A percentile compares a stretch with the other conserved stretches of the same genome.
Evolutionary conservation across 2,113 vertebrate species (phyloP).

Genomic region (Zonotrichia leucophrys): DNA sequence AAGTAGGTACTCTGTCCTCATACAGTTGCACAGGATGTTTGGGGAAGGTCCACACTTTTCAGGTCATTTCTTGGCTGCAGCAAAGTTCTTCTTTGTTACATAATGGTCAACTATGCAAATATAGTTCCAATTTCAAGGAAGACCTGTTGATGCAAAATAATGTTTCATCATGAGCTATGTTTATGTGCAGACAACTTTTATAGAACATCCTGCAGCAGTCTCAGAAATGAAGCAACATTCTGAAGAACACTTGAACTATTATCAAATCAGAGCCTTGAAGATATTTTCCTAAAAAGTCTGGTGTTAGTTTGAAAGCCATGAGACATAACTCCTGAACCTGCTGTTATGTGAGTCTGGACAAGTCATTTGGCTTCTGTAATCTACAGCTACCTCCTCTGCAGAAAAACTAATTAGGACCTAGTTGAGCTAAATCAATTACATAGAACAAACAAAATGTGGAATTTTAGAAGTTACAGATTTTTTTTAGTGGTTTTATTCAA

Average conservation of each 20-base stretch:
- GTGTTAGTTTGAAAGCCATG: background rate
- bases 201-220: background rate
- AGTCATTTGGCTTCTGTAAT: background rate
- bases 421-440: background rate
- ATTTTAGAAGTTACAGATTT: background rate
- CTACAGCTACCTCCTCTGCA: background rate
- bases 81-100: background rate
- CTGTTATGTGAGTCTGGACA: background rate
- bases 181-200: background rate
- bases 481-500: background rate
- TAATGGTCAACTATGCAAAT: background rate
- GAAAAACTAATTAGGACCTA: background rate
- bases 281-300: background rate
- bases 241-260: background rate
- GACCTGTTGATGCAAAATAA: background rate
- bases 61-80: background rate
- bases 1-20: background rate
- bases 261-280: background rate
- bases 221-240: background rate
- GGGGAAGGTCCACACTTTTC: background rate
- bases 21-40: background rate
- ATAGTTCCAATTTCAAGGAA: background rate
- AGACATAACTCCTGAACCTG: background rate
- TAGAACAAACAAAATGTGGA: background rate
- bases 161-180: background rate